Evolutionary conservation across 2,888 invertebrate genomes (phyloP).

Genomic region (Oscheius sp.): DNA sequence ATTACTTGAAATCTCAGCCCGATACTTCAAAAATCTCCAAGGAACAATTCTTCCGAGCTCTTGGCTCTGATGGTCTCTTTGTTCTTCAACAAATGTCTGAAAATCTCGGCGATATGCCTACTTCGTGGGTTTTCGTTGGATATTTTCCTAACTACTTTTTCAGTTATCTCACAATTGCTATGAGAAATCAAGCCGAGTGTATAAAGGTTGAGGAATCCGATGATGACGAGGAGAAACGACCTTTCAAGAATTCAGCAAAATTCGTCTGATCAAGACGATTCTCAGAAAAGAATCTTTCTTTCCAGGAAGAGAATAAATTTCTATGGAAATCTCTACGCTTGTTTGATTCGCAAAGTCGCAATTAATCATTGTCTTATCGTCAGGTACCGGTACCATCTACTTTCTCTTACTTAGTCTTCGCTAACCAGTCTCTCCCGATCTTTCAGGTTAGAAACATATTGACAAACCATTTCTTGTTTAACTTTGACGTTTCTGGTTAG

Average conservation of each 20-base stretch:
- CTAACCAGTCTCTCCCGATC: no score
- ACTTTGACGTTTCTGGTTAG: no score
- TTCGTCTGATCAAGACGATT: constrained; percentile 4
- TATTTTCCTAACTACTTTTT: constrained; percentile 8
- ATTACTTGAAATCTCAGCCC: constrained; percentile 40
- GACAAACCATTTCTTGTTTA: no score
- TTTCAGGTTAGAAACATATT: no score
- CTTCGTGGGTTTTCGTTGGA: constrained; percentile 49
- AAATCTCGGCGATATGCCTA: constrained; percentile 67
- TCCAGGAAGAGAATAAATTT: constrained; percentile 15
- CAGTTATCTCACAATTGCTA: constrained; percentile 63
- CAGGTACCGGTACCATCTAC: no score
- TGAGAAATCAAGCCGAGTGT: constrained; percentile 52
- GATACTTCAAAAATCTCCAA: constrained; percentile 27
- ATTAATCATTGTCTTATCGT: no score
- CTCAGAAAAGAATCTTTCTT: constrained; percentile 3
- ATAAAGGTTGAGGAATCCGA: background rate
- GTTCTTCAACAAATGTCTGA: constrained; percentile 65
- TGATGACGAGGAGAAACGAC: constrained; percentile 25
- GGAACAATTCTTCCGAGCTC: constrained; percentile 43
- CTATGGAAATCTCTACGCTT: constrained; percentile 1
- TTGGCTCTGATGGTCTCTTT: constrained; percentile 66
- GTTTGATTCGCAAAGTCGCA: no score
- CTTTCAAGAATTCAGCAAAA: constrained; percentile 2
- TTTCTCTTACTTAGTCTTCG: no score